Base-by-base conservation (phyloP, 2,113 vertebrate genomes). In the Panurus biarmicus region DNA sequence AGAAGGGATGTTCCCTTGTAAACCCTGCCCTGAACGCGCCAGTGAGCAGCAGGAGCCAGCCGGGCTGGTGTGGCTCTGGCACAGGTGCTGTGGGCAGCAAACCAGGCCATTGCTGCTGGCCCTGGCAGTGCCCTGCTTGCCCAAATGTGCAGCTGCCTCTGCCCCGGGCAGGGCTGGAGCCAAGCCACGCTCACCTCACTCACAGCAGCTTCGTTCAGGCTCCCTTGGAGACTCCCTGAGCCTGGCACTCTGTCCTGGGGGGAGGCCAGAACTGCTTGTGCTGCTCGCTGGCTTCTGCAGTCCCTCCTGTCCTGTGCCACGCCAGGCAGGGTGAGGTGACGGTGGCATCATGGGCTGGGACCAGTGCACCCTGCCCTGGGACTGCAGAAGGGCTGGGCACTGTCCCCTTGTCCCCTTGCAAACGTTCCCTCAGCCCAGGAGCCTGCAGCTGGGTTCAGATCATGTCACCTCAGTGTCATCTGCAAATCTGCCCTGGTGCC, bases 211-310 rank as follows among this genome's bases (percentile, higher is more conserved):
- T 56, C 72, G 48, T 8, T 13, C n/a, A 18, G 7, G 40, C 53
- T 67, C 31, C 29, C 66, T 11, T 28, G 36, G 40, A 25, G 48
- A 16, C 20, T 23, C 44, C n/a, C 13, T 5, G 23, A 23, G 11
- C 45, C 81, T 91, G 70, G 61, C 57, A 57, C 9, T 0, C 5
- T 6, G 22, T 22, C 22, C 80, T 53, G 47, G 36, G 67, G 67
- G 42, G 28, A 45, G 7, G 29, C 35, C 74, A 87, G 60, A 25
- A 1, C 58, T 45, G 23, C 35, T 18, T 13, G 47, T 74, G 73
- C 35, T 2, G 3, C 42, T 56, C 0, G 0, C 53, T 44, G 53
- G 19, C 36, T 61, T 16, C 53, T 31, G 5, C 7, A 2, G 35
- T 7, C 4, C 19, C 35, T 19, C 12, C 12, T 45, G 50, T 6